A percentile compares a stretch with the other conserved stretches of the same genome.
phyloP scores from a whole-genome alignment of 2,888 invertebrate genomes.

The Ochropleura plecta region DNA sequence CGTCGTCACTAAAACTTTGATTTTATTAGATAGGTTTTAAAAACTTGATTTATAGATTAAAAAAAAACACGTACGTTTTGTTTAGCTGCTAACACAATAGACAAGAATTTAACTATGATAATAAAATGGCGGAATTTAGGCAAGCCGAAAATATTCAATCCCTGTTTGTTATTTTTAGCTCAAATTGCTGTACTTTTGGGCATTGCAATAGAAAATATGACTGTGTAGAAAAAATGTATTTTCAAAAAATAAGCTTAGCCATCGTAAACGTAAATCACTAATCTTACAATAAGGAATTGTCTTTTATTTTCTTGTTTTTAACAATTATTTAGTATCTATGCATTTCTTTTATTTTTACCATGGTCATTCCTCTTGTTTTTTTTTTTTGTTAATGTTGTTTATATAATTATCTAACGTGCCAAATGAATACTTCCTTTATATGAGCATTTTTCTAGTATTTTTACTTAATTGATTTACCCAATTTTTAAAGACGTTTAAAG shows the following conservation, averaged over 20 bases:
- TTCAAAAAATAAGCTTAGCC: slow-evolving; percentile 40
- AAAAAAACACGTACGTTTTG: no score
- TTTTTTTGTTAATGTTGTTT: slow-evolving; percentile 31
- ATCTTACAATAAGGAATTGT: slow-evolving; percentile 53
- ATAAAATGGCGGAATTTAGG: not conserved
- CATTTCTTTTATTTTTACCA: slow-evolving; percentile 23
- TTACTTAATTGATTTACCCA: slow-evolving; percentile 50
- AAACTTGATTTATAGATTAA: not conserved
- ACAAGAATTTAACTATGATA: not conserved
- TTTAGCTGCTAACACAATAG: not conserved
- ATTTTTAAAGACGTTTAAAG: slow-evolving; percentile 48
- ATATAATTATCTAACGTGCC: slow-evolving; percentile 57
- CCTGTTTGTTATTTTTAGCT: slow-evolving; percentile 23
- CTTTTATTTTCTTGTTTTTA: slow-evolving; percentile 27
- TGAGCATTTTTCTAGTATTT: slow-evolving; percentile 50
- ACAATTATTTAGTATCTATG: slow-evolving; percentile 29
- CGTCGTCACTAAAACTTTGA: not conserved
- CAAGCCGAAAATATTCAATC: not conserved
- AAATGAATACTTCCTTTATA: slow-evolving; percentile 58
- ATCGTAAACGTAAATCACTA: slow-evolving; percentile 42
- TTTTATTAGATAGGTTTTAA: not conserved
- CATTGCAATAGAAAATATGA: slow-evolving; percentile 45
- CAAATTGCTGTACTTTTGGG: slow-evolving; percentile 33
- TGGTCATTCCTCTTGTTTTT: slow-evolving; percentile 19
- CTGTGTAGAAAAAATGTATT: slow-evolving; percentile 50